Base-by-base conservation (phyloP, 2,797 vertebrate genomes). In the Myoxocephalus aenaeus region DNA sequence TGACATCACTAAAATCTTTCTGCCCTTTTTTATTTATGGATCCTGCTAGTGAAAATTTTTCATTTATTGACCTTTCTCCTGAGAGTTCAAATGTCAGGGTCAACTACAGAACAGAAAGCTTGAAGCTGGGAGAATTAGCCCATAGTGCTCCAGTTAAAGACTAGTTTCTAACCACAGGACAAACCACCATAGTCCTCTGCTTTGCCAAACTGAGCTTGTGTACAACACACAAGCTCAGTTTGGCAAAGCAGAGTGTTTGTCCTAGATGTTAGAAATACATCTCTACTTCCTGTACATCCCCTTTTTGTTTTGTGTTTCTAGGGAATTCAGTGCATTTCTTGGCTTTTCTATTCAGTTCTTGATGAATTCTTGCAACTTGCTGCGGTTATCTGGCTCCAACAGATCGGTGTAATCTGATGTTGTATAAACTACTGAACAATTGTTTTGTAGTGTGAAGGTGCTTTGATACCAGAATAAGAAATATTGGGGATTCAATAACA, bases 321-420 rank as follows among this genome's bases (percentile, higher is more conserved):
- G 14, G 38, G 2, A 13, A 38, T 67, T 72, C 25, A 25, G 15
- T n/a, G 42, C 22, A 40, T 54, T 17, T 65, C 36, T 46, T 51
- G 10, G 51, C 22, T 32, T 59, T 65, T 65, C 36, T 11, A 54
- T 15, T 48, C 63, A 53, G 29, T 74, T 67, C 22, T 17, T n/a
- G 40, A 48, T 62, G 22, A 65, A 40, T 70, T 67, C 54, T 65
- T 57, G 73, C 71, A 29, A 57, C 57, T 80, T 74, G 40, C 73
- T 73, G 9, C 14, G 40, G 71, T 86, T 91, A 89, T 90, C 80
- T 85, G 53, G 14, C 59, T 84, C 58, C 68, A 72, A 75, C 72
- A 73, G 77, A 87, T 82, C 70, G 59, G 82, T 73, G 72, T 89
- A 88, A 91, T 92, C 87, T 82, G 73, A 91, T 85, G 84, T 75